Base-by-base conservation (phyloP, 2,113 vertebrate species). In the Anguilla rostrata region DNA sequence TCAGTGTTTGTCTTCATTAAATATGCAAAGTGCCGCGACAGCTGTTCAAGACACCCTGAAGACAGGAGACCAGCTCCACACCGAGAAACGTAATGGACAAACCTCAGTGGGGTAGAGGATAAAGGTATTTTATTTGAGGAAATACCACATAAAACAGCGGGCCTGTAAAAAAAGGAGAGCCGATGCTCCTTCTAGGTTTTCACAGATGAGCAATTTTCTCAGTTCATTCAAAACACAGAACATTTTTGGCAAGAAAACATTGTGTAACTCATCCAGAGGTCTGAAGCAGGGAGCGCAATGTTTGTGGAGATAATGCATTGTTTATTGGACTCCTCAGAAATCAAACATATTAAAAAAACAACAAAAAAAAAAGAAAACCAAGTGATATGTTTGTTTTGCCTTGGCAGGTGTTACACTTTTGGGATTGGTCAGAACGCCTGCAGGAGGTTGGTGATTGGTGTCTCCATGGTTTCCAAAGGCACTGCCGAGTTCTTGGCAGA, bases 391-490 rank as follows among this genome's bases (percentile, higher is more conserved):
- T 39, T 88, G 46, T 88, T 82, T 66, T 90, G 1, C 89, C 88
- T 81, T 89, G 82, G 83, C 93, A 99, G 98, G 93, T 99, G 98
- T 93, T 98, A 97, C 80, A 97, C 96, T n/a, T 98, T 99, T 0
- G 97, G 98, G 60, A 95, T 99, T 0, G 98, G 97, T 0, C 96
- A 95, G 63, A 96, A 91, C 0, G 96, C 96, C 29, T 98, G 97
- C 95, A 93, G 95, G 86, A 95, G 98, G 60, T 95, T 99, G 91
- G 92, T 99, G 3, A 91, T 91, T 41, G 97, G 97, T 0, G 86
- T 98, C 89, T 97, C 98, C 0, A 89, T 95, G 0, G 96, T 97
- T 85, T 97, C 98, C 91, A 96, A 95, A 94, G 98, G 98, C 83
- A 94, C 88, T 0, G 96, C 97, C 0, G 97, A 99, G 92, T 97